A percentile compares a stretch with the other conserved stretches of the same genome.
Evolutionary conservation across 2,888 invertebrate species (phyloP).

Genomic region (Mellilla xanthometata): DNA sequence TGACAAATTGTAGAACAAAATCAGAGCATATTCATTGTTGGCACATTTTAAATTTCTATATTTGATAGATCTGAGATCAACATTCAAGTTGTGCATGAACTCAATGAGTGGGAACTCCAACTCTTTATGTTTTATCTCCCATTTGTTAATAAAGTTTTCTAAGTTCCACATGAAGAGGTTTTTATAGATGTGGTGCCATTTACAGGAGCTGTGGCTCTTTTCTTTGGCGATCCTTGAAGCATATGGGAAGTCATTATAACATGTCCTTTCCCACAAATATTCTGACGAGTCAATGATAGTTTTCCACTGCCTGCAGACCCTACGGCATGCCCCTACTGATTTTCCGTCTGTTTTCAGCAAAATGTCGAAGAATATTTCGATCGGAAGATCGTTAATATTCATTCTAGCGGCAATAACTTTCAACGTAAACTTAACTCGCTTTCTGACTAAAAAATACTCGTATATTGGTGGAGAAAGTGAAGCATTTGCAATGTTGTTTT

Average conservation of each 20-base stretch:
- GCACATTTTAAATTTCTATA: slow-evolving; percentile 53
- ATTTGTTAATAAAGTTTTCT: slow-evolving; percentile 30
- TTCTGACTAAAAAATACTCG: no score
- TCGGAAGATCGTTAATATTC: slow-evolving; percentile 48
- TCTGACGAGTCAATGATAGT: slow-evolving; percentile 53
- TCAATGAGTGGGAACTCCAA: slow-evolving; percentile 60
- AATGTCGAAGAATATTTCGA: slow-evolving; percentile 63
- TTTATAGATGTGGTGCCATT: slow-evolving; percentile 63
- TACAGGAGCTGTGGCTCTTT: slow-evolving; percentile 52
- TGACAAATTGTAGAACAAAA: slow-evolving; percentile 52
- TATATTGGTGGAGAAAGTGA: no score
- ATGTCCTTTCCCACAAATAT: slow-evolving; percentile 56
- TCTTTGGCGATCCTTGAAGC: slow-evolving; percentile 59
- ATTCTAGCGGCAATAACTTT: no score
- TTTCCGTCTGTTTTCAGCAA: slow-evolving; percentile 52
- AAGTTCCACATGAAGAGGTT: slow-evolving; percentile 59
- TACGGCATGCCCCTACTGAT: slow-evolving; percentile 54
- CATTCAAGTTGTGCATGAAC: slow-evolving; percentile 51
- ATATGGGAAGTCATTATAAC: slow-evolving; percentile 50
- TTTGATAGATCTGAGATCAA: slow-evolving; percentile 53
- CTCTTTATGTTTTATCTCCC: slow-evolving; percentile 55
- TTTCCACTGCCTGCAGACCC: slow-evolving; percentile 61
- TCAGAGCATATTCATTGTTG: slow-evolving; percentile 53
- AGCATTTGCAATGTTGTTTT: background rate
- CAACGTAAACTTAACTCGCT: no score